Percentiles rank a stretch among this genome's conserved stretches.
These are phyloP conservation scores for Dryobates pubescens DNA, from an alignment of 2,797 vertebrate species.

Conservation along the genomic window DNA sequence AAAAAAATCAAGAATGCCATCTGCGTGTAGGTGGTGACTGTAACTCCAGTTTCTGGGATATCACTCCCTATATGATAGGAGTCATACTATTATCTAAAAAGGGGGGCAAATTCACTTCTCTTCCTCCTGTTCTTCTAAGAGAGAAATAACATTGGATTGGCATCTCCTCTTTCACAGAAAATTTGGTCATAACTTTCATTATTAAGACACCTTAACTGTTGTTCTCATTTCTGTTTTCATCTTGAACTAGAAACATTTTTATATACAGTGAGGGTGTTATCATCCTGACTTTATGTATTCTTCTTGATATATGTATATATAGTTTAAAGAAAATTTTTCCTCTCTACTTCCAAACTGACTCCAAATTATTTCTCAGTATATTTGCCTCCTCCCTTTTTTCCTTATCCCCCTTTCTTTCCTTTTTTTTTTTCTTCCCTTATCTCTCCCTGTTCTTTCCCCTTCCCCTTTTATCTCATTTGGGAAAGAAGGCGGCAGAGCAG, in stretches of 20 bases:
- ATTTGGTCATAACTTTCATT: neutral
- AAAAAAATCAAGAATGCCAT: neutral
- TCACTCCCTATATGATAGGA: neutral
- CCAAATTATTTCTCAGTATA: no score
- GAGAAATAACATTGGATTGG: neutral
- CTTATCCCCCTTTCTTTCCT: no score
- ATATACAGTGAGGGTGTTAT: accelerated
- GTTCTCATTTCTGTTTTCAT: neutral
- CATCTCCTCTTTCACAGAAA: neutral
- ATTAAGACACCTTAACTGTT: neutral
- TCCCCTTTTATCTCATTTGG: no score
- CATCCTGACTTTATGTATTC: neutral
- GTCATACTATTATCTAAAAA: neutral
- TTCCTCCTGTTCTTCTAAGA: neutral
- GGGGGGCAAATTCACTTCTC: neutral
- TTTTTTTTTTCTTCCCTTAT: no score
- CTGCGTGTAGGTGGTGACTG: neutral
- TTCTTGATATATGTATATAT: neutral
- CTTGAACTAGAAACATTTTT: neutral
- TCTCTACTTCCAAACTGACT: no score
- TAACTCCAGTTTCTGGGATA: neutral
- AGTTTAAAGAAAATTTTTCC: no score
- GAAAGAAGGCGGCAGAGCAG: no score
- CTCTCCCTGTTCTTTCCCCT: no score
- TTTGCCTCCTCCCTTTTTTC: no score